phyloP scores from a whole-genome alignment of 2,797 vertebrate species.

The Eupleurogrammus muticus region DNA sequence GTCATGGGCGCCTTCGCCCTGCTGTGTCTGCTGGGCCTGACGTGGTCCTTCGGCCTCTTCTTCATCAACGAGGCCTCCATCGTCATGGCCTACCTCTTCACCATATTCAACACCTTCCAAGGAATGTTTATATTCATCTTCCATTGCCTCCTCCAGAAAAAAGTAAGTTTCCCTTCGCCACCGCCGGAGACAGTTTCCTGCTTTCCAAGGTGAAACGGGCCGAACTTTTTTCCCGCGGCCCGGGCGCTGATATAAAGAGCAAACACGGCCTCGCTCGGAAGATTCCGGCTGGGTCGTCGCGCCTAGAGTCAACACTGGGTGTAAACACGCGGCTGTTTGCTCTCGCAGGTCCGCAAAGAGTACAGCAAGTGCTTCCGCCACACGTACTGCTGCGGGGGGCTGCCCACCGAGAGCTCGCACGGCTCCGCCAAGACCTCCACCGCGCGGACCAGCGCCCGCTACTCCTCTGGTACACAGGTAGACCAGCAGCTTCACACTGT shows the following conservation, averaged over 20 bases:
- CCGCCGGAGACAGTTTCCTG: not conserved
- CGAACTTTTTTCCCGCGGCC: not conserved
- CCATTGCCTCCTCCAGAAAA: slow-evolving; percentile 98
- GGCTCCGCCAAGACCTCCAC: slow-evolving; percentile 95
- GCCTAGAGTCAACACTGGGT: slow-evolving; percentile 63
- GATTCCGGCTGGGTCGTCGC: slow-evolving; percentile 56
- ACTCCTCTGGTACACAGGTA: slow-evolving; percentile 99
- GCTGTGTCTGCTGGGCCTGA: slow-evolving; percentile 95
- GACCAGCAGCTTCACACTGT: slow-evolving; percentile 43
- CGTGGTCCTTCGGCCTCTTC: slow-evolving; percentile 97
- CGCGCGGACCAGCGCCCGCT: slow-evolving; percentile 95
- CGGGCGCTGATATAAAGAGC: slow-evolving; percentile 57
- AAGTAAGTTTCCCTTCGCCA: slow-evolving; percentile 84
- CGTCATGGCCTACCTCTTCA: slow-evolving; percentile 99
- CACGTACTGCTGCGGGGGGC: slow-evolving; percentile 94
- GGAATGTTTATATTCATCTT: slow-evolving; percentile 99
- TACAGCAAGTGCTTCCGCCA: slow-evolving; percentile 98
- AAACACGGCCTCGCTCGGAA: slow-evolving; percentile 41
- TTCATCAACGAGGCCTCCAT: slow-evolving; percentile 95
- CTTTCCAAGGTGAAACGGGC: slow-evolving; percentile 43
- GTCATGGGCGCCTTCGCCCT: slow-evolving; percentile 96
- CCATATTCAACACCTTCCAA: slow-evolving; percentile 98
- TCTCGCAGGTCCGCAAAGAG: slow-evolving; percentile 93
- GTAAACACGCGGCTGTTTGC: slow-evolving; percentile 62
- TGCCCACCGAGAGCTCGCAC: slow-evolving; percentile 95